These are phyloP conservation scores for Dendrolimus pini DNA, from an alignment of 2,888 invertebrate species.

Conservation along the genomic window DNA sequence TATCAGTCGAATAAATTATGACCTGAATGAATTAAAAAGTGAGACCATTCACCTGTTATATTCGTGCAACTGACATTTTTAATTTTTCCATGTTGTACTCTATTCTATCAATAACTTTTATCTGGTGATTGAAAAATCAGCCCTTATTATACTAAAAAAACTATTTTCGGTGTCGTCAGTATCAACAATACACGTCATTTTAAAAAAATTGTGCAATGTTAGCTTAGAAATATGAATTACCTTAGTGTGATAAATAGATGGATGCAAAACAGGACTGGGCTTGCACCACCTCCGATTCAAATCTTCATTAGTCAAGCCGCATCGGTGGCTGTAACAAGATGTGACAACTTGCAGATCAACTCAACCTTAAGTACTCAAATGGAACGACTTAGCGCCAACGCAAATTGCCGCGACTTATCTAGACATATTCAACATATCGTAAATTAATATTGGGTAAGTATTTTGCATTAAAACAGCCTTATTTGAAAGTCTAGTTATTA, in stretches of 20 bases:
- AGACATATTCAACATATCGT: neutral
- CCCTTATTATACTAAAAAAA: too few species aligned
- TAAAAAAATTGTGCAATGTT: too few species aligned
- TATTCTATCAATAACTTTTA: too few species aligned
- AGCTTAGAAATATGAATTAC: constrained; percentile 28
- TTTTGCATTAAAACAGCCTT: constrained; percentile 20
- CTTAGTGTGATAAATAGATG: constrained; percentile 90
- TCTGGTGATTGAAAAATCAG: too few species aligned
- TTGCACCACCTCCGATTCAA: constrained; percentile 90
- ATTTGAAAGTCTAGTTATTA: too few species aligned
- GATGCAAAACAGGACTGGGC: constrained; percentile 84
- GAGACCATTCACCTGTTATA: too few species aligned
- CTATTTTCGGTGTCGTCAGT: too few species aligned
- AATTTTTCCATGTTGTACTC: too few species aligned
- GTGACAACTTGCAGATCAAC: constrained; percentile 42
- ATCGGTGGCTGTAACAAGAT: constrained; percentile 83
- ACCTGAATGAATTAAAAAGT: too few species aligned
- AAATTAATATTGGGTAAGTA: constrained; percentile 19
- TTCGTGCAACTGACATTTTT: too few species aligned
- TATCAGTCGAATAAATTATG: too few species aligned
- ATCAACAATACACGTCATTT: too few species aligned
- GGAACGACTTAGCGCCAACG: constrained; percentile 37
- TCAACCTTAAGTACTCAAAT: constrained; percentile 49
- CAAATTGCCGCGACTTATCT: constrained; percentile 15
- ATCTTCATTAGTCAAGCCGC: constrained; percentile 90